Percentiles rank a stretch among this genome's conserved stretches.
These are phyloP conservation scores for Epizoanthus ramosus DNA, from an alignment of 92 coral and sea anemone species.

Conservation along the genomic window DNA sequence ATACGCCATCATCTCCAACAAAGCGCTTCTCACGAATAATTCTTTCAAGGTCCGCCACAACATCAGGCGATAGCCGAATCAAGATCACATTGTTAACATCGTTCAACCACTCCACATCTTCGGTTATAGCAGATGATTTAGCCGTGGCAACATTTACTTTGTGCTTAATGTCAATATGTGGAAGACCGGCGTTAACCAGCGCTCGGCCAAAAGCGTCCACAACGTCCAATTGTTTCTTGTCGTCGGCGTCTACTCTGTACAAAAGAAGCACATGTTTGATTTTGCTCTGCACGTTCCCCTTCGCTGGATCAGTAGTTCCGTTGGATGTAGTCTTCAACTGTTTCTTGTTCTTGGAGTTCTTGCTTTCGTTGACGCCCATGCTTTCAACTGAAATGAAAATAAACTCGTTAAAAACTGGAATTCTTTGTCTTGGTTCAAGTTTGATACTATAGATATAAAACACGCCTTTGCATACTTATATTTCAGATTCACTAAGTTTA, in stretches of 20 bases:
- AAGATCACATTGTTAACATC: conserved; percentile 73
- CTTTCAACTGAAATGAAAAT: conserved; percentile 5
- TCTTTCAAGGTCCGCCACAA: conserved; percentile 53
- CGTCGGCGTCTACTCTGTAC: conserved; percentile 58
- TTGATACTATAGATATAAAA: background rate
- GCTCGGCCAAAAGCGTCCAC: conserved; percentile 85
- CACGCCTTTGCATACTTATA: background rate
- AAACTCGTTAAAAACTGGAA: background rate
- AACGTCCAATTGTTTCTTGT: conserved; percentile 49
- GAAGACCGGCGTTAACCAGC: conserved; percentile 37
- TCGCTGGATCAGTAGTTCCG: background rate
- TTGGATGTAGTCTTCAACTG: background rate
- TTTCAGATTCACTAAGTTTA: background rate
- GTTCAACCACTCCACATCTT: conserved; percentile 76
- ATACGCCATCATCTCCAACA: conserved; percentile 63
- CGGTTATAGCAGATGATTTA: background rate
- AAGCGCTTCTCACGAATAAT: conserved; percentile 62
- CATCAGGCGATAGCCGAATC: conserved; percentile 79
- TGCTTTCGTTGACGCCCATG: conserved; percentile 33
- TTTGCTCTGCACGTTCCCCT: conserved; percentile 24
- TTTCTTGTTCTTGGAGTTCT: background rate
- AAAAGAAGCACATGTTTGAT: conserved; percentile 65
- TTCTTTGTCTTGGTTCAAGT: too few species aligned
- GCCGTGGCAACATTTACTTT: conserved; percentile 23
- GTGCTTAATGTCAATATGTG: conserved; percentile 3